Evolutionary conservation across 2,888 invertebrate genomes (phyloP).

Genomic region (Sesia bembeciformis): DNA sequence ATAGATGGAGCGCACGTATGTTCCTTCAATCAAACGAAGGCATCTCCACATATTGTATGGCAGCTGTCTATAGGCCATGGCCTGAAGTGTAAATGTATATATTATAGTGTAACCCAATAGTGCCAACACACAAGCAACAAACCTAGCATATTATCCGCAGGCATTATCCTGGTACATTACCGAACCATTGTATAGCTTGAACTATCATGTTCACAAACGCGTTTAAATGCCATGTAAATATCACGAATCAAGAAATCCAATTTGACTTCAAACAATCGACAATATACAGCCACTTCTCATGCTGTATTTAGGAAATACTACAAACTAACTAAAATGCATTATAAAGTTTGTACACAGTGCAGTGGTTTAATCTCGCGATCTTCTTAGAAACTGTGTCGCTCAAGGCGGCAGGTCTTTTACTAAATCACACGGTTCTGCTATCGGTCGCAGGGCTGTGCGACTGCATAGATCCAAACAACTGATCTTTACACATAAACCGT

Average conservation of each 20-base stretch:
- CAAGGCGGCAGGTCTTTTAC: slow-evolving; percentile 42
- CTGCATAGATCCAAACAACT: not conserved
- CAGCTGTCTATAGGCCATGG: no score
- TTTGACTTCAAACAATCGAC: slow-evolving; percentile 45
- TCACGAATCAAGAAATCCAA: slow-evolving; percentile 14
- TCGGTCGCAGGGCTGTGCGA: slow-evolving; percentile 26
- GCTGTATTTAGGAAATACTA: slow-evolving; percentile 41
- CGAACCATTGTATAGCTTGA: not conserved
- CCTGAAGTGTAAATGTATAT: no score
- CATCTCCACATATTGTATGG: no score
- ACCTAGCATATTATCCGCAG: not conserved
- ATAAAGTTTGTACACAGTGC: not conserved
- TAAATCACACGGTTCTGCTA: slow-evolving; percentile 42
- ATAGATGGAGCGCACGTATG: no score
- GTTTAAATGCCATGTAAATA: not conserved
- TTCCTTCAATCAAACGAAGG: no score
- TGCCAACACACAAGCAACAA: no score
- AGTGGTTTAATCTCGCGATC: slow-evolving; percentile 45
- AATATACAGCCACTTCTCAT: slow-evolving; percentile 43
- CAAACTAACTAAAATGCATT: slow-evolving; percentile 9
- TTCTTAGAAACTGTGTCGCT: slow-evolving; percentile 51
- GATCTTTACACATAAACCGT: not conserved
- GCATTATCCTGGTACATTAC: not conserved
- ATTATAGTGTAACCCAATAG: no score
- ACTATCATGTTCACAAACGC: not conserved